Conservation (phyloP, 1,140 invertebrate species). For the Papilio polytes region DNA sequence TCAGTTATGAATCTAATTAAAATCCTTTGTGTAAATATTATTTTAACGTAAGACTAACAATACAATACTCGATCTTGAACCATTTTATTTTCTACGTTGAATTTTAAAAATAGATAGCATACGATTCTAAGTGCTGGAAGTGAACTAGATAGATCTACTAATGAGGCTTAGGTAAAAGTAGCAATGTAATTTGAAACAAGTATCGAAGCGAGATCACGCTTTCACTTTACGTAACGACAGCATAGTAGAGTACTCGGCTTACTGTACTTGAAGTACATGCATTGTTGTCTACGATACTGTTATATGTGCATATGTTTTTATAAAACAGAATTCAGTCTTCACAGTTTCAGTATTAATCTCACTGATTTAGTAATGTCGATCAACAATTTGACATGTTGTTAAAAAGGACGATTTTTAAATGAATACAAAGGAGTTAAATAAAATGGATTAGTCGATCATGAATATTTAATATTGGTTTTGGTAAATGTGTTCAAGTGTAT, state of each 20-base stretch:
- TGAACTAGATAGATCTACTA: not conserved
- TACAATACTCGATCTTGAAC: no score
- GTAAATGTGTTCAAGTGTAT: no score
- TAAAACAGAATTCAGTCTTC: not conserved
- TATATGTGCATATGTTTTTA: not conserved
- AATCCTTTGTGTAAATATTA: no score
- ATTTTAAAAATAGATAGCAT: not conserved
- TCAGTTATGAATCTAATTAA: no score
- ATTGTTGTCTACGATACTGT: not conserved
- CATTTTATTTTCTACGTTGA: not conserved
- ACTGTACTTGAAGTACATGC: not conserved
- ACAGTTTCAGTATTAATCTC: no score
- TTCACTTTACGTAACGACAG: conserved; percentile 21
- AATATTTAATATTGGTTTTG: no score
- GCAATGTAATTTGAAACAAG: conserved; percentile 16
- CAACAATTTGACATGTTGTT: no score
- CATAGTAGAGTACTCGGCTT: not conserved
- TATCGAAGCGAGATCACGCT: not conserved
- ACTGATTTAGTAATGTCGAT: no score
- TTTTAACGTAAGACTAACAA: no score
- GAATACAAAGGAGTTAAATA: no score
- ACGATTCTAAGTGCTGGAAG: not conserved
- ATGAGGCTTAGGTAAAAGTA: conserved; percentile 18
- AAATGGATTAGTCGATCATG: no score
- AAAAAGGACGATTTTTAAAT: no score